Percentiles rank a stretch among this genome's conserved stretches.
Evolutionary conservation across 1,140 invertebrate species (phyloP).

Genomic region (Delia radicum): DNA sequence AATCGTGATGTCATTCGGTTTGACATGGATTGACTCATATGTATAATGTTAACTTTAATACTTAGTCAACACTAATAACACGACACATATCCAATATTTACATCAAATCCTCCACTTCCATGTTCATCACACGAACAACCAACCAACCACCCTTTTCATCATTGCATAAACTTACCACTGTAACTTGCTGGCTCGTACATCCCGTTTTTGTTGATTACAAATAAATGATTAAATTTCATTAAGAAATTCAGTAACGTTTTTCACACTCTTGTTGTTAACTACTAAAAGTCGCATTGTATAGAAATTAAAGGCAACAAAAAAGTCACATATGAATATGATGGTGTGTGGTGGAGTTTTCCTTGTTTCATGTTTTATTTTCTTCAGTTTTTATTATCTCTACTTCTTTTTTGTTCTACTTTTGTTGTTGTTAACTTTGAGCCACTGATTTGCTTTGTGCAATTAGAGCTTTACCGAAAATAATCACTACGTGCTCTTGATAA

Average conservation of each 20-base stretch:
- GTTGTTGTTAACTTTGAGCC: constrained; percentile 13
- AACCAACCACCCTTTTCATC: no score
- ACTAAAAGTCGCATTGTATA: background rate
- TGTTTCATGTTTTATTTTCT: background rate
- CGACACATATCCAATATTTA: no score
- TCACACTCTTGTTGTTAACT: background rate
- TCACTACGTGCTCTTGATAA: constrained; percentile 21
- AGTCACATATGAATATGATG: background rate
- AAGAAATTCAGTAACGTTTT: constrained; percentile 10
- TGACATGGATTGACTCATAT: no score
- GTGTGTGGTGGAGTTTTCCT: background rate
- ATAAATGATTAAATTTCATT: constrained; percentile 14
- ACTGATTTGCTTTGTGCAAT: constrained; percentile 21
- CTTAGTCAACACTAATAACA: background rate
- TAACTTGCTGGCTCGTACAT: background rate
- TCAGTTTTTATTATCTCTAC: background rate
- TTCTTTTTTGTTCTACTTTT: background rate
- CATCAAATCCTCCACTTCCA: background rate
- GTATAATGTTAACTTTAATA: background rate
- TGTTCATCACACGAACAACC: background rate
- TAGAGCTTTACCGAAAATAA: constrained; percentile 16
- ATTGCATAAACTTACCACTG: background rate
- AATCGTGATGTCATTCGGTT: no score
- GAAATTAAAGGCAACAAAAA: background rate
- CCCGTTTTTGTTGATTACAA: background rate